These are phyloP conservation scores for Meiosimyza platycephala DNA, from an alignment of 2,888 invertebrate species.

Conservation along the genomic window DNA sequence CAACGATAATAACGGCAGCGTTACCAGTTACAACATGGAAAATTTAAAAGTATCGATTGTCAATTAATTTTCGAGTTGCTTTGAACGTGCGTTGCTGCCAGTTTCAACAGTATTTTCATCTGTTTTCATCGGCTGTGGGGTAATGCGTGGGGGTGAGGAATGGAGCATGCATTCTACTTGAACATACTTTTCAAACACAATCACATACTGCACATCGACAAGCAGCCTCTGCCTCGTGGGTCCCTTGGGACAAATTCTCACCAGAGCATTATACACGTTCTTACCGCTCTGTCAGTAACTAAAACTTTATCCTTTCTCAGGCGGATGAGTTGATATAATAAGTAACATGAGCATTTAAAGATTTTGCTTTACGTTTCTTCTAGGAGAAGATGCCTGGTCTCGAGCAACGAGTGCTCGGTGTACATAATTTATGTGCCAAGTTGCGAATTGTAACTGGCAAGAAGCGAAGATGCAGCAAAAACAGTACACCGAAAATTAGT, in stretches of 20 bases:
- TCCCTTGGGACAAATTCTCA: slow-evolving; percentile 4
- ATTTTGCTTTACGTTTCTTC: slow-evolving; percentile 1
- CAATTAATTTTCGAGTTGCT: slow-evolving; percentile 33
- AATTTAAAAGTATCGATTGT: slow-evolving; percentile 33
- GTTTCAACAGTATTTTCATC: background rate
- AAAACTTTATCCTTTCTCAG: slow-evolving; percentile 16
- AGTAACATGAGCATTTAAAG: slow-evolving; percentile 13
- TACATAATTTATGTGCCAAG: slow-evolving; percentile 12
- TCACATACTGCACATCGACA: too few species aligned
- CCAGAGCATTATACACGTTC: slow-evolving; percentile 4
- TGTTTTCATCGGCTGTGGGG: background rate
- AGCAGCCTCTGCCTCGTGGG: too few species aligned
- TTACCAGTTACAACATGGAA: slow-evolving; percentile 3
- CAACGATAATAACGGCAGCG: background rate
- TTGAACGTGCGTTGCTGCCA: slow-evolving; percentile 22
- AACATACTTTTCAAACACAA: background rate
- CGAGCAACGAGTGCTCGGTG: background rate
- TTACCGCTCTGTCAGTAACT: slow-evolving; percentile 7
- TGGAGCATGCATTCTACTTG: background rate
- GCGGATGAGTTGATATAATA: slow-evolving; percentile 18
- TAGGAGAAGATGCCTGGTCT: background rate
- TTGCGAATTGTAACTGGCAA: too few species aligned
- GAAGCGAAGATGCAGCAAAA: too few species aligned
- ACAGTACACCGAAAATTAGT: too few species aligned
- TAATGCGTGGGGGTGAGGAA: too few species aligned